Evolutionary conservation across 2,113 vertebrate genomes (phyloP), one percentile per base, ranked within the genome.

Genomic region (Serinus canaria): DNA sequence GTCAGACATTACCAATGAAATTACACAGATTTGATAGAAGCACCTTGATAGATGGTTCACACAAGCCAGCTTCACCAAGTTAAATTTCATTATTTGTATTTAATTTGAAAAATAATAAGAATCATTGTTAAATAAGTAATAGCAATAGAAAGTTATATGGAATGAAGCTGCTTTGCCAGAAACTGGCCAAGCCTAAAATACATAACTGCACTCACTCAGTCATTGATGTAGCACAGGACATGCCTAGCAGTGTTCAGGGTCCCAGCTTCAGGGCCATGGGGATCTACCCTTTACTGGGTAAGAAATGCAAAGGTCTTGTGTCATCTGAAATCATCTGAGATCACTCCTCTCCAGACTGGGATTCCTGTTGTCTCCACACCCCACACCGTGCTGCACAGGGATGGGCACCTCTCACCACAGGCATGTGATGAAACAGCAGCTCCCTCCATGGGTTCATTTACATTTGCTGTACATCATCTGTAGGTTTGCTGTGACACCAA

Each of bases 331-430:
- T 31, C 28, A 62, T 12, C 37, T 43, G 60, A 80, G 59, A 60
- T 46, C 15, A 9, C 21, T 53, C 5, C 0, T 8, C 12, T 3
- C 15, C 21, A 35, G 14, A 3, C n/a, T 80, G 50, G 7, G 50
- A 39, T 67, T 83, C 50, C 72, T 73, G n/a, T 1, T 46, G 21
- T 28, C 68, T 28, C 64, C 49, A 23, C 2, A 24, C 10, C 47
- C 24, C 24, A 25, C 14, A 4, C 31, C 35, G 24, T 1, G 37
- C 15, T 49, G 72, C 43, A 15, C 15, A 74, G 74, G 3, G 1
- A 87, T 52, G 20, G 37, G 24, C 22, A 68, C 33, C 39, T 78
- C 47, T 82, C 6, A 2, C 15, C 62, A 56, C 11, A 15, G 33
- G 18, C 9, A 7, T 0, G 2, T 10, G 24, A 27, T 35, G 44